These are phyloP conservation scores for Mus pahari DNA, from an alignment of 2,113 vertebrate species.

Conservation along the genomic window DNA sequence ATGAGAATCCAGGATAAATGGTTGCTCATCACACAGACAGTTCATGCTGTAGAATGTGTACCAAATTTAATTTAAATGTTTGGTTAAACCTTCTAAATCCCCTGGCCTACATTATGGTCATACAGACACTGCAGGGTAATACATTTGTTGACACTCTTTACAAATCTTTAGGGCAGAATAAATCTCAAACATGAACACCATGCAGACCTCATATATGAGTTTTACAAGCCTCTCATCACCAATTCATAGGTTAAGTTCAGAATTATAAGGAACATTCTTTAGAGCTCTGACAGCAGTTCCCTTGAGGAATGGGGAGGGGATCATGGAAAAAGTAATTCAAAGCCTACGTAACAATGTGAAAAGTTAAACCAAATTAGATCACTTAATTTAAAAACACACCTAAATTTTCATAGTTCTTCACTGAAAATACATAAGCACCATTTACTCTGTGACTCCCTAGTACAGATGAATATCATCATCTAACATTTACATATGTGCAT, in stretches of 20 bases:
- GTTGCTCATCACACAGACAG: not conserved
- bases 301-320: not conserved
- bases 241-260: conserved; percentile 67
- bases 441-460: not conserved
- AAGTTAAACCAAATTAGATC: conserved; percentile 37
- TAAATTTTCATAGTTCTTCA: conserved; percentile 1
- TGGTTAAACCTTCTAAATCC: conserved; percentile 76
- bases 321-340: conserved; percentile 3
- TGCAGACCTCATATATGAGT: conserved; percentile 45
- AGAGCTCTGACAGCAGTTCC: not conserved
- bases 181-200: conserved; percentile 38
- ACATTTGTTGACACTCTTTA: conserved; percentile 74
- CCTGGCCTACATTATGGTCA: conserved; percentile 37
- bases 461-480: not conserved
- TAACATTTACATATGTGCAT: conserved; percentile 27
- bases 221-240: conserved; percentile 58
- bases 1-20: conserved; percentile 11
- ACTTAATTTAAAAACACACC: conserved; percentile 49
- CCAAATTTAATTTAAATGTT: conserved; percentile 72
- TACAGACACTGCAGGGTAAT: conserved; percentile 66
- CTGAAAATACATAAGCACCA: not conserved
- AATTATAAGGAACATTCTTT: conserved; percentile 47
- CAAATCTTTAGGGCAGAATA: conserved; percentile 67
- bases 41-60: conserved; percentile 34
- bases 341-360: conserved; percentile 45